Evolutionary conservation across 1,140 invertebrate genomes (phyloP).

Genomic region (Drosophila sp.): DNA sequence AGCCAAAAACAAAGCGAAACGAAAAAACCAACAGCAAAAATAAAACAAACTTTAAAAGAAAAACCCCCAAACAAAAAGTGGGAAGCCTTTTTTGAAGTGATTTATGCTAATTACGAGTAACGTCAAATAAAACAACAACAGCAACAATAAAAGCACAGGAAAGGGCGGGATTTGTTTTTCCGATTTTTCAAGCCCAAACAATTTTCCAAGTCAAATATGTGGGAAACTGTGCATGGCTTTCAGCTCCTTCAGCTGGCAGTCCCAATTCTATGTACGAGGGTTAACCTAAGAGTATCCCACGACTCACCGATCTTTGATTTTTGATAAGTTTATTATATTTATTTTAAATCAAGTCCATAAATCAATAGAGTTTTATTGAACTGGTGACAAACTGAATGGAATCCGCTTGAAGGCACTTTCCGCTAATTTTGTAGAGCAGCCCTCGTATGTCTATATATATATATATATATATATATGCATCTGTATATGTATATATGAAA

Average conservation of each 20-base stretch:
- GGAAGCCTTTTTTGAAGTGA: constrained; percentile 79
- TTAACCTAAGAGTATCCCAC: neutral
- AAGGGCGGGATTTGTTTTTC: constrained; percentile 61
- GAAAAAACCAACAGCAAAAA: constrained; percentile 52
- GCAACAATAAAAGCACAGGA: constrained; percentile 59
- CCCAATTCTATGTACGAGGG: constrained; percentile 5
- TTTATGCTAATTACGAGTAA: constrained; percentile 80
- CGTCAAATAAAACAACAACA: constrained; percentile 50
- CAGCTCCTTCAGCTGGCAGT: constrained; percentile 23
- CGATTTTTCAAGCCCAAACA: constrained; percentile 46
- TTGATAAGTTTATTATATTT: too few relatives aligned
- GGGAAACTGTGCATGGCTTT: constrained; percentile 38
- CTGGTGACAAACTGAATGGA: too few relatives aligned
- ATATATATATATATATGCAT: neutral
- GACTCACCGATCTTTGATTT: too few relatives aligned
- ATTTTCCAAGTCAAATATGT: constrained; percentile 65
- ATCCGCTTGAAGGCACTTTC: neutral
- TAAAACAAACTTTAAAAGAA: neutral
- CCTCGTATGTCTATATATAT: constrained; percentile 4
- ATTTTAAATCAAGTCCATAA: too few relatives aligned
- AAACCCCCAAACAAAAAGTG: constrained; percentile 28
- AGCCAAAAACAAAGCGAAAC: constrained; percentile 52
- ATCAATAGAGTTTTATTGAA: too few relatives aligned
- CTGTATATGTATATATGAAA: constrained; percentile 44
- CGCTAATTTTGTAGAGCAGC: neutral